Conservation (phyloP, 2,113 vertebrate species). For the Triplophysa siluroides region DNA sequence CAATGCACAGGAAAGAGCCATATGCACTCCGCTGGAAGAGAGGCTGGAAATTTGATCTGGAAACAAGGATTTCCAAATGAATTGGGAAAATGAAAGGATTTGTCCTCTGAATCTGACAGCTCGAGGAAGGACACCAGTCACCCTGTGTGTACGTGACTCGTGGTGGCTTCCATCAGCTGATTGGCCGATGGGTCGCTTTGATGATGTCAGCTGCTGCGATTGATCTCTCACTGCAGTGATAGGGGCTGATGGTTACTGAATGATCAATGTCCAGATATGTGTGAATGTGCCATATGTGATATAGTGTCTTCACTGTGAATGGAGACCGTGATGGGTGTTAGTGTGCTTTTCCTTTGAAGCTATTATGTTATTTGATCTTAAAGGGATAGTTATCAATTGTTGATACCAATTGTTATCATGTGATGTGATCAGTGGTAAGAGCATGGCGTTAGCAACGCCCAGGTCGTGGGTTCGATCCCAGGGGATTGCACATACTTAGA, state of each 20-base stretch:
- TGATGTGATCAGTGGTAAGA: too few relatives aligned
- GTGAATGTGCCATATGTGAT: background rate
- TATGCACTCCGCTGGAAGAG: background rate
- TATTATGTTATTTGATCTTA: too few relatives aligned
- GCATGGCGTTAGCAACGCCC: too few relatives aligned
- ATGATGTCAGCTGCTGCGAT: background rate
- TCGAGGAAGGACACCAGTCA: conserved; percentile 1
- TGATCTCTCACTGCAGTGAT: conserved; percentile 1
- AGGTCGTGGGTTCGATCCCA: too few relatives aligned
- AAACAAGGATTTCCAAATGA: conserved; percentile 16
- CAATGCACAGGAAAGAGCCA: background rate
- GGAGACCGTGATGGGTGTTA: background rate
- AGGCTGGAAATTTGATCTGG: conserved; percentile 40
- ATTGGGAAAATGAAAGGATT: conserved; percentile 40
- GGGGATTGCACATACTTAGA: too few relatives aligned
- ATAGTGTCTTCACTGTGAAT: background rate
- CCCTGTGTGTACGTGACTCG: background rate
- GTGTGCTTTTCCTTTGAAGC: background rate
- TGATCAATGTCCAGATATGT: background rate
- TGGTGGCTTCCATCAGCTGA: background rate
- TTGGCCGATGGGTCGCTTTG: background rate
- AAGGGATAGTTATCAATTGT: too few relatives aligned
- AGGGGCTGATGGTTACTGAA: background rate
- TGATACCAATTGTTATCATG: too few relatives aligned
- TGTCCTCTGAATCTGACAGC: conserved; percentile 11